These are phyloP conservation scores for Pseudomyrmex cubaensis DNA, from an alignment of 1,140 invertebrate species.

Conservation along the genomic window DNA sequence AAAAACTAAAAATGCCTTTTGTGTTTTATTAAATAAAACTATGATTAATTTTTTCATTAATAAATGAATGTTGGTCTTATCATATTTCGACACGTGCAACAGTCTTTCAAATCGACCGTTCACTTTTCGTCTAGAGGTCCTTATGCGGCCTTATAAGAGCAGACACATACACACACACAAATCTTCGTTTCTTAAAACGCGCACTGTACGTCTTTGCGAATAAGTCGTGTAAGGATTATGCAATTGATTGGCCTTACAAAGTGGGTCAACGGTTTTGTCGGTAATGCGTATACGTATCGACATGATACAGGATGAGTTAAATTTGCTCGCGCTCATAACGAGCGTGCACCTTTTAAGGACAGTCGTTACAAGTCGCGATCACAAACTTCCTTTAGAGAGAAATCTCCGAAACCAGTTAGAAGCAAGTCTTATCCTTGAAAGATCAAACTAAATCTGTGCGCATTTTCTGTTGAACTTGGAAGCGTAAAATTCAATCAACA, in stretches of 20 bases:
- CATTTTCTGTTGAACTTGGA: not conserved
- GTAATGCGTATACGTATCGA: constrained; percentile 5
- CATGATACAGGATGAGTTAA: not conserved
- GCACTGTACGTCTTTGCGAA: not conserved
- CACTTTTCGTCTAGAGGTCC: constrained; percentile 65
- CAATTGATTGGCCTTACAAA: constrained; percentile 51
- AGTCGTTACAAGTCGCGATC: constrained; percentile 23
- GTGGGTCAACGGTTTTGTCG: constrained; percentile 69
- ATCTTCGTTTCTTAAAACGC: constrained; percentile 63
- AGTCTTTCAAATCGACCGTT: constrained; percentile 5
- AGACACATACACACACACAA: constrained; percentile 25
- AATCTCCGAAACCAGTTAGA: constrained; percentile 43
- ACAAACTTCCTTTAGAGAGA: constrained; percentile 51
- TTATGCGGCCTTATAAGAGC: constrained; percentile 53
- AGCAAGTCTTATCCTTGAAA: not conserved
- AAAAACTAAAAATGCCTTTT: no score
- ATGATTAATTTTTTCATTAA: not conserved
- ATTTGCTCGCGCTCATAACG: constrained; percentile 43
- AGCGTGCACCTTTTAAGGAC: constrained; percentile 37
- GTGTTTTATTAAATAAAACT: not conserved
- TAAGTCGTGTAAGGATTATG: constrained; percentile 57
- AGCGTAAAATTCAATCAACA: no score
- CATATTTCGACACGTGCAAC: not conserved
- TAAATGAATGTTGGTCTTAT: not conserved
- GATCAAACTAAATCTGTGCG: not conserved